Conservation (phyloP, 2,113 vertebrate genomes). For the Cebidichthys violaceus region DNA sequence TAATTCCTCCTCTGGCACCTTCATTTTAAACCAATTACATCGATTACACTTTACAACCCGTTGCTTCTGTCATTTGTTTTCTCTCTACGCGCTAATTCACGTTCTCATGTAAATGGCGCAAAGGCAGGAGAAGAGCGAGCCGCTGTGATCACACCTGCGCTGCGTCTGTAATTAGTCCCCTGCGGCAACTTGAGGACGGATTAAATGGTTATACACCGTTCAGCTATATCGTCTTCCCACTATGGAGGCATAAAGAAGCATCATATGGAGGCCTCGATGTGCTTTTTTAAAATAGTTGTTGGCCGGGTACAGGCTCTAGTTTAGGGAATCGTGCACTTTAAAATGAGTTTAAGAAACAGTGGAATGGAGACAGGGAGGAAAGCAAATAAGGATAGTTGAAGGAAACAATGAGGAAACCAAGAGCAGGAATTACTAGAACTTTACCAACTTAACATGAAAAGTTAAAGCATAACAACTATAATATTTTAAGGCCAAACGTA, state of each 20-base stretch:
- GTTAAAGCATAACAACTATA: background rate
- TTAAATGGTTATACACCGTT: background rate
- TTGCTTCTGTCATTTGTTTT: too few relatives aligned
- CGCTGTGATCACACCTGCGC: slow-evolving; percentile 6
- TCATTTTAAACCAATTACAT: slow-evolving; percentile 54
- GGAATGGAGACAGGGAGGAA: too few relatives aligned
- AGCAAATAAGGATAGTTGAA: too few relatives aligned
- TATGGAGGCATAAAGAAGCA: background rate
- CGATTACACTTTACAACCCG: accelerated
- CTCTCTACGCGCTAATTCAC: background rate
- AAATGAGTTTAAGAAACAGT: too few relatives aligned
- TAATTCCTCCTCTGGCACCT: slow-evolving; percentile 81
- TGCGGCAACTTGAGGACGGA: background rate
- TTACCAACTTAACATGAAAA: too few relatives aligned
- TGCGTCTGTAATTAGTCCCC: background rate
- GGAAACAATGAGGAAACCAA: too few relatives aligned
- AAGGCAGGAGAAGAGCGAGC: background rate
- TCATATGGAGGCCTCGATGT: too few relatives aligned
- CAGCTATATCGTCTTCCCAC: background rate
- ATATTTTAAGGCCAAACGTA: background rate
- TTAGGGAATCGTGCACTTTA: too few relatives aligned
- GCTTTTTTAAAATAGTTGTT: background rate
- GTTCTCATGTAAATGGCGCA: background rate
- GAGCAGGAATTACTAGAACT: too few relatives aligned
- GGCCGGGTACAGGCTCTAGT: too few relatives aligned